Base-by-base conservation (phyloP, 2,888 invertebrate species). In the Toxonevra muliebris region DNA sequence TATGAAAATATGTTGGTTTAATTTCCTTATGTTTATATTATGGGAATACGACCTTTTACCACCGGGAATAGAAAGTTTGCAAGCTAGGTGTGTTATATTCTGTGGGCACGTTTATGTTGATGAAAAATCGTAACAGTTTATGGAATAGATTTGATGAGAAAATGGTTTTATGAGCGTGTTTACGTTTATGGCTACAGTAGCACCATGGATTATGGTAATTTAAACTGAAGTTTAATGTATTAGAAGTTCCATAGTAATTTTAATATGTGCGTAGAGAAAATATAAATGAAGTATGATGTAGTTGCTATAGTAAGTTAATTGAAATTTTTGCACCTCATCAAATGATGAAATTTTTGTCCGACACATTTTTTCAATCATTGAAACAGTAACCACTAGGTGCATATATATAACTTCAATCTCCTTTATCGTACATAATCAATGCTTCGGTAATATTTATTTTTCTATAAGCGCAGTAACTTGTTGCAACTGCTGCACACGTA, bases 301-400 rank as follows among this genome's bases (percentile, higher is more conserved):
- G 30, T 30, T 2, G 7, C 3, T 30, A 7, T 4, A 30, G 30
- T 41, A 65, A 65, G 58, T 58, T 65, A 65, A 65, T 65, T 57
- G 58, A 58, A 65, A 58, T 58, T 65, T 65, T 65, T 65, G 65
- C 65, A 65, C 65, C 58, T 65, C 65, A 65, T 65, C 65, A 65
- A 65, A 9, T 58, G 65, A 42, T 19, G 52, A 40, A 65, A 30
- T 50, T 5, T 13, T 5, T n/a, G 10, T 48, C 2, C n/a, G 58
- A 65, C 42, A 41, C 41, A 58, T 5, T 42, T 42, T 30, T 64
- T n/a, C 17, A 57, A 48, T 43, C 13, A 19, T 9, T 17, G 11
- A 30, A 30, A 30, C 30, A 30, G 2, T 4, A 30, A 30, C 30
- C 7, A 30, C 30, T 7, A 30, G 30, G 30, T 30, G 30, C 48